phyloP scores from a whole-genome alignment of 2,888 invertebrate genomes.

The Chironomus tentans region DNA sequence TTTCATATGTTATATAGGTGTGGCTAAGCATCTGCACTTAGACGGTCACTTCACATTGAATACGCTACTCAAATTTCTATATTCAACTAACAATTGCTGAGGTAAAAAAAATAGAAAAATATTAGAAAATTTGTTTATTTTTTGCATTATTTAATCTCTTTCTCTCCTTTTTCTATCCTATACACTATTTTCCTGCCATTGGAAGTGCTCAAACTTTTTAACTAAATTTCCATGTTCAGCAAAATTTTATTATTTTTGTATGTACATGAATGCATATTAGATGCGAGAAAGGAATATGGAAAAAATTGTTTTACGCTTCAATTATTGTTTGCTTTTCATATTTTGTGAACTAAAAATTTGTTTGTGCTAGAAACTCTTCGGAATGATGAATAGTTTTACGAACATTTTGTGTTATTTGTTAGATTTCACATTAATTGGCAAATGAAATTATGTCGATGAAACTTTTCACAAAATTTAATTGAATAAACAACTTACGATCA shows the following conservation, averaged over 20 bases:
- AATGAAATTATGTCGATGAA: background rate
- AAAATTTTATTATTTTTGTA: background rate
- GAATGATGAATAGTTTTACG: no score
- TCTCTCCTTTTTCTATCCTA: background rate
- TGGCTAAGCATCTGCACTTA: no score
- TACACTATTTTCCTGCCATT: background rate
- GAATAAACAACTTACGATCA: no score
- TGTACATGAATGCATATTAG: no score
- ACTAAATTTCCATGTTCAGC: background rate
- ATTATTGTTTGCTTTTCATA: slow-evolving; percentile 9
- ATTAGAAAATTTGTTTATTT: slow-evolving; percentile 22
- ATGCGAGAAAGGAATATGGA: background rate
- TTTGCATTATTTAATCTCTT: slow-evolving; percentile 18
- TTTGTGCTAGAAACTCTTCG: background rate
- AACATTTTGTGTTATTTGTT: no score
- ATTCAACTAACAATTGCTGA: no score
- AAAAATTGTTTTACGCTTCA: slow-evolving; percentile 11
- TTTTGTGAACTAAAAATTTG: background rate
- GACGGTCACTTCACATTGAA: no score
- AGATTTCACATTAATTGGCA: background rate
- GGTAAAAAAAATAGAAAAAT: background rate
- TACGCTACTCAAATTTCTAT: no score
- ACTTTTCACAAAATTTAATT: background rate
- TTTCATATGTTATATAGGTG: no score
- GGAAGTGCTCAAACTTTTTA: background rate